Evolutionary conservation across 2,797 vertebrate species (phyloP).

Genomic region (Syndactyla subalaris): DNA sequence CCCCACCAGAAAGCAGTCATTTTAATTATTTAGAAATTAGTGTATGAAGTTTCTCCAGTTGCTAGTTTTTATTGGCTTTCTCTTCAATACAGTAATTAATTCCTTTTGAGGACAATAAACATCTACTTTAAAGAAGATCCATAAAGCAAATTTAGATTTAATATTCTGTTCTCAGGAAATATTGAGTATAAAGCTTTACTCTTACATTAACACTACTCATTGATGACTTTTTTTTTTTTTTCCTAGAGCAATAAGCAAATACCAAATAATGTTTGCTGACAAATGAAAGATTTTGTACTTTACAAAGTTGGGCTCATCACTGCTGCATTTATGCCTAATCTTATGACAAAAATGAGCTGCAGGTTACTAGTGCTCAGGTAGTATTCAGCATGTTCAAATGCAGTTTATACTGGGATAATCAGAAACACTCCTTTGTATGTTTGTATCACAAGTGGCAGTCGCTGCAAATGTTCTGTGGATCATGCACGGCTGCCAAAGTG

Average conservation of each 20-base stretch:
- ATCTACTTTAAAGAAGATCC: background rate
- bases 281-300: background rate
- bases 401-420: background rate
- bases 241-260: background rate
- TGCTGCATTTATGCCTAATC: background rate
- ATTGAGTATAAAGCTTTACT: background rate
- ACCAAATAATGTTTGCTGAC: background rate
- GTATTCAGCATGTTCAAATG: background rate
- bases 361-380: background rate
- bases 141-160: background rate
- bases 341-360: background rate
- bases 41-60: background rate
- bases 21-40: background rate
- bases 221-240: background rate
- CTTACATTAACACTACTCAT: background rate
- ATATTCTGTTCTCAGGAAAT: background rate
- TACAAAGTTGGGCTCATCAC: background rate
- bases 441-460: background rate
- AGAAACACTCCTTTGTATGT: background rate
- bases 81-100: background rate
- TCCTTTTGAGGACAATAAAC: background rate
- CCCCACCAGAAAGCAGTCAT: background rate
- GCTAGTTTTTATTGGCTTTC: background rate
- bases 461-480: background rate
- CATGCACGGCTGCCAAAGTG: background rate